Evolutionary conservation across 2,888 invertebrate genomes (phyloP).

Genomic region (Tuberolachnus salignus): DNA sequence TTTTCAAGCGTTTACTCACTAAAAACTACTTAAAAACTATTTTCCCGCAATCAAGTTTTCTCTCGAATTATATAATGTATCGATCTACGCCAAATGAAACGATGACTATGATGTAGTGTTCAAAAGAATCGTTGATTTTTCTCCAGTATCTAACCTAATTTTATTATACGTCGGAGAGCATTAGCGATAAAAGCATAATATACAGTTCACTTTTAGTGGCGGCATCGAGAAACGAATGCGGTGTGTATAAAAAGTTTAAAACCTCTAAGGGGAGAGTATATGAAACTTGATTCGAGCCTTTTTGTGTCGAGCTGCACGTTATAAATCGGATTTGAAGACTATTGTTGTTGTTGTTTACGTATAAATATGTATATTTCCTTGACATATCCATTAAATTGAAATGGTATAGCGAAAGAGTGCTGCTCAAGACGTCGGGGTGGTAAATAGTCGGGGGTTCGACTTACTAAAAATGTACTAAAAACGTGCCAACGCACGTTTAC

Average conservation of each 20-base stretch:
- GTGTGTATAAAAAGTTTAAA: constrained; percentile 41
- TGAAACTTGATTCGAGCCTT: constrained; percentile 53
- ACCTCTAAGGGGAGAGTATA: constrained; percentile 21
- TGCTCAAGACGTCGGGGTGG: no score
- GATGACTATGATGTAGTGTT: constrained; percentile 35
- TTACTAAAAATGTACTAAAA: background rate
- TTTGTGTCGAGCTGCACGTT: constrained; percentile 20
- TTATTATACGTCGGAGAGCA: background rate
- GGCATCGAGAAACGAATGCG: constrained; percentile 31
- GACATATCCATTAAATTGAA: constrained; percentile 30
- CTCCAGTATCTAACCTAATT: no score
- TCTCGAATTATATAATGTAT: background rate
- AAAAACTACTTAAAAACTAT: no score
- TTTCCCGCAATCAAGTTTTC: constrained; percentile 31
- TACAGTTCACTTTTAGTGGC: constrained; percentile 39
- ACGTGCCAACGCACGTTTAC: background rate
- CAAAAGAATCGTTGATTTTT: constrained; percentile 30
- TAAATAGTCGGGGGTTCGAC: background rate
- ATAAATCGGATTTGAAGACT: constrained; percentile 48
- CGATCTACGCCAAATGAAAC: background rate
- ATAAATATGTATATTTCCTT: background rate
- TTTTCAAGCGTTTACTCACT: no score
- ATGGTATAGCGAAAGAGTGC: background rate
- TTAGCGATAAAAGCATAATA: constrained; percentile 42
- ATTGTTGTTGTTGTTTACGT: constrained; percentile 1